Conservation (phyloP, 35 echinoderm and acorn worm species). For the Diadema setosum region DNA sequence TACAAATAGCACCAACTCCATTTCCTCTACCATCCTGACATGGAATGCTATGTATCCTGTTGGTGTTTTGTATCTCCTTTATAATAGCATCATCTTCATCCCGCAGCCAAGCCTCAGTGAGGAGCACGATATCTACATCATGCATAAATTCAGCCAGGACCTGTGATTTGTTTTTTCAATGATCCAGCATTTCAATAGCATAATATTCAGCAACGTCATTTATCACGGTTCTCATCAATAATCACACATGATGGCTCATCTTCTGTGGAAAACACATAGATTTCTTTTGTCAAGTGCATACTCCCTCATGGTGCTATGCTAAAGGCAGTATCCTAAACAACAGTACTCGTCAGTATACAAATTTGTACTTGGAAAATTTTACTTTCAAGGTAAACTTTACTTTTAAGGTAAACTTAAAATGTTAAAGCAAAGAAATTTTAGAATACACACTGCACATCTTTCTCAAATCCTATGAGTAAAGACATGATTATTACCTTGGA, state of each 20-base stretch:
- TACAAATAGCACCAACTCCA: not conserved
- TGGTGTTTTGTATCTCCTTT: not conserved
- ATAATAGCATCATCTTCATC: not conserved
- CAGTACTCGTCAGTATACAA: not conserved
- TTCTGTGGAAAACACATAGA: not conserved
- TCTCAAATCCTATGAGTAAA: not conserved
- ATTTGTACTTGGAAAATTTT: too few relatives aligned
- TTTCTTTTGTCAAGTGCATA: not conserved
- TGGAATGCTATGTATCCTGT: not conserved
- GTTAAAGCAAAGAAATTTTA: not conserved
- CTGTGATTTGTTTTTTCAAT: not conserved
- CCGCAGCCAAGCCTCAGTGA: not conserved
- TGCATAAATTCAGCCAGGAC: not conserved
- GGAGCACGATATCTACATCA: not conserved
- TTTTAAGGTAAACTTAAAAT: not conserved
- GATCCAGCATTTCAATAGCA: not conserved
- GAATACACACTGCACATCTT: not conserved
- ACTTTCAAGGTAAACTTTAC: too few relatives aligned
- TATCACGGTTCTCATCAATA: not conserved
- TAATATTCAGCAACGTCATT: not conserved
- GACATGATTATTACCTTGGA: conserved; percentile 55
- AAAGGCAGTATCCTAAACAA: not conserved
- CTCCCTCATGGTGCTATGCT: not conserved
- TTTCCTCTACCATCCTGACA: not conserved
- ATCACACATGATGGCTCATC: not conserved